A percentile compares a stretch with the other conserved stretches of the same genome.
These are phyloP conservation scores for Psittacula cyanocephala DNA, from an alignment of 2,113 vertebrate species.

Conservation along the genomic window DNA sequence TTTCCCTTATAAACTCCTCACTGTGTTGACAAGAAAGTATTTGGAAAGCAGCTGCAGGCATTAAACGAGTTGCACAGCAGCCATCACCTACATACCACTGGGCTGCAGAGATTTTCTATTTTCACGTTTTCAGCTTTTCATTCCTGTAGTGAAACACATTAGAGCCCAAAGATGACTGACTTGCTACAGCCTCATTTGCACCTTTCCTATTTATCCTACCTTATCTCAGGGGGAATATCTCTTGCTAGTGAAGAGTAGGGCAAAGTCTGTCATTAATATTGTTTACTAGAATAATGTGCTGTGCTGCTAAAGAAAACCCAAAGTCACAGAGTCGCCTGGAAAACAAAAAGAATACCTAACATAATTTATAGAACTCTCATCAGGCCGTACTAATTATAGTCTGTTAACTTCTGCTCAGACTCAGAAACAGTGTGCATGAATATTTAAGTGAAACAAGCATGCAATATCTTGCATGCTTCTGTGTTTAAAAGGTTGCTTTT, in stretches of 20 bases:
- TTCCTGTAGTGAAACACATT: background rate
- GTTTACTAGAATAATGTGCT: background rate
- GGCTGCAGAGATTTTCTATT: background rate
- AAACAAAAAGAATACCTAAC: background rate
- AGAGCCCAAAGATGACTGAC: background rate
- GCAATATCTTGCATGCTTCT: background rate
- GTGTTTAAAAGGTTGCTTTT: background rate
- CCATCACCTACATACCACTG: background rate
- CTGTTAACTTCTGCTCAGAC: background rate
- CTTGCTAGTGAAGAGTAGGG: background rate
- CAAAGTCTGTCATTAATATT: background rate
- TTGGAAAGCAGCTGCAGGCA: background rate
- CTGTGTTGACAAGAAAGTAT: background rate
- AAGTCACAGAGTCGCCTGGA: background rate
- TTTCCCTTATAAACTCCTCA: background rate
- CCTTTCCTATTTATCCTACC: background rate
- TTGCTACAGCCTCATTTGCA: background rate
- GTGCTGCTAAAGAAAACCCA: background rate
- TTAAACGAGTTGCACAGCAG: background rate
- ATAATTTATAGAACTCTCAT: background rate
- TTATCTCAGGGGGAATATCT: background rate
- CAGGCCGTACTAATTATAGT: background rate
- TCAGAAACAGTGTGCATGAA: background rate
- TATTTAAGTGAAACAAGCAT: background rate
- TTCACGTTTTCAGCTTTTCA: constrained; percentile 6